A percentile compares a stretch with the other conserved stretches of the same genome.
Evolutionary conservation across 2,888 invertebrate genomes (phyloP).

Genomic region (Tenodera sinensis): DNA sequence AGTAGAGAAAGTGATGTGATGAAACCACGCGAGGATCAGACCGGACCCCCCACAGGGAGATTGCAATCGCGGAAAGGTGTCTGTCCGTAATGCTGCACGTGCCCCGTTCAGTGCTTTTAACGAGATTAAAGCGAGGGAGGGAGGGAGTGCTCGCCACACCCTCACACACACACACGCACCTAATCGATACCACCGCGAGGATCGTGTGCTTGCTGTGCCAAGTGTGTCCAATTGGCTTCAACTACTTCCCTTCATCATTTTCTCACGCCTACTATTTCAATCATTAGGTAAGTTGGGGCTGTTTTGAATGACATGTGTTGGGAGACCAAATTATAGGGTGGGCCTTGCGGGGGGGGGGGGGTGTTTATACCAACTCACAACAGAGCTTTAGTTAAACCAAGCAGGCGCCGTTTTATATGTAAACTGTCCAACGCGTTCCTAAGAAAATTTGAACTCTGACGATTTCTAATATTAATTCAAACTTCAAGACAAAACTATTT

Average conservation of each 20-base stretch:
- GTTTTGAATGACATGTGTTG: background rate
- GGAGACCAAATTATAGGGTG: background rate
- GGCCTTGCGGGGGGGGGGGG: no score
- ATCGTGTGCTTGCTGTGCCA: background rate
- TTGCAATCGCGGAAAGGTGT: background rate
- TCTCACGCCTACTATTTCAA: background rate
- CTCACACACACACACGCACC: conserved; percentile 17
- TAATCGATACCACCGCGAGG: conserved; percentile 22
- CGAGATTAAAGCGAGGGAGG: conserved; percentile 29
- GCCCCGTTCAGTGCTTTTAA: conserved; percentile 27
- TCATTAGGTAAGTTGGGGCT: background rate
- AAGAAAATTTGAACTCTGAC: no score
- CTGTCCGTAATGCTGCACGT: background rate
- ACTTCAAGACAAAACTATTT: no score
- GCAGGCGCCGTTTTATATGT: no score
- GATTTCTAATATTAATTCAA: no score
- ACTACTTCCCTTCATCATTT: background rate
- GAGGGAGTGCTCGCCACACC: conserved; percentile 14
- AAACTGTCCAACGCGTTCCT: no score
- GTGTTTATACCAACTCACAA: no score
- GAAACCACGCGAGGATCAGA: no score
- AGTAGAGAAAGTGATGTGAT: no score
- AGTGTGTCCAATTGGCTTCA: background rate
- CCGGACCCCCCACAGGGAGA: background rate
- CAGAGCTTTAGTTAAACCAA: no score